These are phyloP conservation scores for Drosophila villosipedis DNA, from an alignment of 2,888 invertebrate species.

Conservation along the genomic window DNA sequence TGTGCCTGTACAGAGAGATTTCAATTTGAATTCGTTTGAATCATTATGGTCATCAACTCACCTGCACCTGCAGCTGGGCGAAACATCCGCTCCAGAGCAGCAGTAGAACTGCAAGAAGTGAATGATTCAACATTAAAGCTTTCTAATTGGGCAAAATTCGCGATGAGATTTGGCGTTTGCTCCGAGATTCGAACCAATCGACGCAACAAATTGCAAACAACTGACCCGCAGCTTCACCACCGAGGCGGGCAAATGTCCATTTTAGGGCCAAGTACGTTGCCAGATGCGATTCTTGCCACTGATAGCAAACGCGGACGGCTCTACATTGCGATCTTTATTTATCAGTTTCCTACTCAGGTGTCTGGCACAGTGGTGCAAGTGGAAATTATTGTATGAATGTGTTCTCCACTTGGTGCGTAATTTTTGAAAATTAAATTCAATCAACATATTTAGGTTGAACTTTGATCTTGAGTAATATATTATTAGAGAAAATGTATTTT, in stretches of 20 bases:
- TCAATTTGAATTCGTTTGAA: not conserved
- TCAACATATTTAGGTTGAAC: not conserved
- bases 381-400: not conserved
- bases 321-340: constrained; percentile 73
- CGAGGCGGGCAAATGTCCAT: constrained; percentile 41
- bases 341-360: constrained; percentile 76
- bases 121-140: constrained; percentile 54
- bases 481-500: too few relatives aligned
- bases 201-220: constrained; percentile 68
- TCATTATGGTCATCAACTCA: not conserved
- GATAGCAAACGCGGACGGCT: constrained; percentile 65
- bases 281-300: constrained; percentile 65
- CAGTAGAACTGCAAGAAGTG: constrained; percentile 63
- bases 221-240: constrained; percentile 58
- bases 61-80: constrained; percentile 70
- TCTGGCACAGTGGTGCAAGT: constrained; percentile 54
- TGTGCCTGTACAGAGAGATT: constrained; percentile 86
- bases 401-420: not conserved
- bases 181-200: constrained; percentile 49
- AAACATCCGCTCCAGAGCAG: constrained; percentile 58
- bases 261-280: constrained; percentile 82
- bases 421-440: not conserved
- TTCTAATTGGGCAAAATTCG: constrained; percentile 41
- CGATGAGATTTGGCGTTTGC: constrained; percentile 24
- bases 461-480: not conserved